Evolutionary conservation across 2,888 invertebrate species (phyloP).

Genomic region (Tenthredo notha): DNA sequence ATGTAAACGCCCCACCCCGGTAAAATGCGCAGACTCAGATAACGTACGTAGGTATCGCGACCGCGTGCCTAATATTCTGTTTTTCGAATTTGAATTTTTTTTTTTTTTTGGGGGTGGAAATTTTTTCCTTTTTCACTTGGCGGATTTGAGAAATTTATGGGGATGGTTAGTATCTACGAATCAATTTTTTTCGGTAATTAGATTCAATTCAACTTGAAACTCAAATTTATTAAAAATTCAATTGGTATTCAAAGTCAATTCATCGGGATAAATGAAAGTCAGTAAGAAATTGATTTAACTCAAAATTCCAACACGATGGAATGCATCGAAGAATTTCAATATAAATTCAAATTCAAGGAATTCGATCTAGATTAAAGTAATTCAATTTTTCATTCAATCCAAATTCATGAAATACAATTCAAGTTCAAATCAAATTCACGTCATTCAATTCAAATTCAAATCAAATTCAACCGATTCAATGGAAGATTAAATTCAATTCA

Average conservation of each 20-base stretch:
- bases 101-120: too few relatives aligned
- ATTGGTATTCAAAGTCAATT: not conserved
- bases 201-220: not conserved
- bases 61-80: not conserved
- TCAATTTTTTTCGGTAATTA: not conserved
- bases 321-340: not conserved
- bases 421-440: not conserved
- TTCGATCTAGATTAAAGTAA: not conserved
- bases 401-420: not conserved
- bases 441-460: not conserved
- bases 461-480: not conserved
- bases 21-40: conserved; percentile 57
- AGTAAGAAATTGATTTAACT: not conserved
- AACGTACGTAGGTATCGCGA: not conserved
- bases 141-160: not conserved
- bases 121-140: too few relatives aligned
- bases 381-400: not conserved
- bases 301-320: not conserved
- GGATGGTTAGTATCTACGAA: not conserved
- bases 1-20: conserved; percentile 56
- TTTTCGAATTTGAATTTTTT: not conserved
- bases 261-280: not conserved
- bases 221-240: not conserved
- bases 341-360: not conserved
- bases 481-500: not conserved